These are phyloP conservation scores for Thereva unica DNA, from an alignment of 2,888 invertebrate genomes.

Conservation along the genomic window DNA sequence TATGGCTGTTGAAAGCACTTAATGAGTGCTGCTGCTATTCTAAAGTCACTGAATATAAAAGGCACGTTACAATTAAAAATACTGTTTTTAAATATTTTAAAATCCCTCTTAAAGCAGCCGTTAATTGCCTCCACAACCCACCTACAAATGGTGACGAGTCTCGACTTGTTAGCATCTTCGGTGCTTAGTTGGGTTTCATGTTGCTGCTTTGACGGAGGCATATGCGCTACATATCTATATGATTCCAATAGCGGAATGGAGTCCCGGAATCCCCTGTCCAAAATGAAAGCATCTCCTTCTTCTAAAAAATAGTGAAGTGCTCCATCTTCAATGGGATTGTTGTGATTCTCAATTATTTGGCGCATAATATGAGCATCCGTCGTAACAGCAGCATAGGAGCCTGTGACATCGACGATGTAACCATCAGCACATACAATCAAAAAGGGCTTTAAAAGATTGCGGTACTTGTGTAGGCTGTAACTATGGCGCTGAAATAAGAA, in stretches of 20 bases:
- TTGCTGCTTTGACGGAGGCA: not conserved
- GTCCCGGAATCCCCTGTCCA: constrained; percentile 4
- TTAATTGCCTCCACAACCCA: constrained; percentile 7
- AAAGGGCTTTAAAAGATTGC: too few species aligned
- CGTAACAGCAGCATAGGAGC: not conserved
- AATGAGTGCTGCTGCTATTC: not conserved
- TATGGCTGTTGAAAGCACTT: constrained; percentile 5
- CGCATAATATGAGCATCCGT: not conserved
- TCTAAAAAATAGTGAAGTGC: not conserved
- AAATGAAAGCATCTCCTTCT: not conserved
- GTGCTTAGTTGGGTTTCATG: not conserved
- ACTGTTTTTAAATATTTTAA: not conserved
- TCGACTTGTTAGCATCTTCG: not conserved
- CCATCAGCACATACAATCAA: not conserved
- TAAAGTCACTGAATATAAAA: not conserved
- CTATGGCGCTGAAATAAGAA: too few species aligned
- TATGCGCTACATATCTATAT: not conserved
- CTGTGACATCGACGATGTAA: not conserved
- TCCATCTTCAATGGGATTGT: not conserved
- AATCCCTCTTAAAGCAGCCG: not conserved
- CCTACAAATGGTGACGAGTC: not conserved
- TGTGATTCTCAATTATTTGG: not conserved
- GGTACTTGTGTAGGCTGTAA: too few species aligned
- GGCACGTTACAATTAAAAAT: not conserved
- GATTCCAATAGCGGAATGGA: not conserved